Evolutionary conservation across 2,797 vertebrate species (phyloP), one percentile per base, ranked within the genome.

Genomic region (Enteromius argenteus): DNA sequence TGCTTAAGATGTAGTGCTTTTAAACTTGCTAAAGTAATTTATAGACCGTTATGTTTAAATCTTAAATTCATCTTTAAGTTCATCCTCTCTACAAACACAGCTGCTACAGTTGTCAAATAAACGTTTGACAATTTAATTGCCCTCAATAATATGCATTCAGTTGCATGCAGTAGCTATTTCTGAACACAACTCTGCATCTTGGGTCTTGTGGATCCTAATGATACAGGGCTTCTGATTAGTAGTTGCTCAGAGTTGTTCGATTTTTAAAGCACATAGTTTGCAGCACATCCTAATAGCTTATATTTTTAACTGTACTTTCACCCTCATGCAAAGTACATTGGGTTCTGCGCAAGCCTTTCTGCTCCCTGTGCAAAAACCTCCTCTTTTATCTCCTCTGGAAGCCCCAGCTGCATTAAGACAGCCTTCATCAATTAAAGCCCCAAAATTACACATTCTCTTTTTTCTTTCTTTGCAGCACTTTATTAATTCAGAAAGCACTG

Each of bases 401-500:
- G 91, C 88, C 89, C 90, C 89, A 71, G n/a, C 89, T 87, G 32
- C 89, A 93, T 93, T 92, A 91, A 89, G 91, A 86, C 82, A 83
- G 90, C 90, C 93, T 94, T 94, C 93, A 90, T 95, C 93, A 93
- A 89, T 91, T 91, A 90, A 90, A 85, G 35, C 85, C 79, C 85
- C 87, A 85, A 81, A 90, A 94, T 95, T 93, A 89, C 85, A 88
- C 89, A 94, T 93, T 94, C 92, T 88, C 90, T 94, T 91, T 92
- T 92, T 93, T 94, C 92, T 92, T 92, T 89, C 75, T 88, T 86
- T 7, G 78, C 82, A 86, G 90, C 88, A 90, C 87, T 84, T 89
- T 90, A 94, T 94, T 94, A 92, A 94, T 93, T 94, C 91, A 92
- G 92, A 92, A 91, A 84, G 74, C 79, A 27, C 89, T 62, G 79